Base-by-base conservation (phyloP, 1,140 invertebrate species). In the Apis dorsata region DNA sequence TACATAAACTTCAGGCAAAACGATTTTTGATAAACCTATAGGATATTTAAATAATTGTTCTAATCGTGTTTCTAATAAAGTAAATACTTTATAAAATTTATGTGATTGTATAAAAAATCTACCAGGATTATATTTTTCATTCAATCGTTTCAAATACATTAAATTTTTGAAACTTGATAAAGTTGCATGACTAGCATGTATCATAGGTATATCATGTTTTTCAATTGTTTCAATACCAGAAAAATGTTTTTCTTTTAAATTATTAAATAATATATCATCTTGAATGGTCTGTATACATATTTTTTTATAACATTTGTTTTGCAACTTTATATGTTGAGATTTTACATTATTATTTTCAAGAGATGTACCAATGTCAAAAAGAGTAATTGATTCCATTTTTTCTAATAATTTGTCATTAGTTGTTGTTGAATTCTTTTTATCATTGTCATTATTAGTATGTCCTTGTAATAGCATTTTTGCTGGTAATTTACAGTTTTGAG, bases 21-120 rank as follows among this genome's bases (percentile, higher is more conserved):
- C 57, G 0, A 85, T 78, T 44, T 79, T 85, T 11, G 91, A 86
- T 83, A 93, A 87, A 57, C 86, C 86, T 81, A 92, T 88, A 0
- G 92, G 92, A 86, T 91, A 91, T 65, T 90, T 91, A 69, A 94
- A 93, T 62, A 94, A 87, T 74, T 91, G 88, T 55, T 90, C 65
- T 49, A 93, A 88, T n/a, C 93, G 89, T 34, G 57, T 87, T 85
- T 86, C 91, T 10, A 94, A 86, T 69, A 90, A 51, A 28, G 86
- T 65, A 13, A 93, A 86, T 86, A n/a, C 85, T 51, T 66, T 80
- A 83, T 28, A 89, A 72, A 55, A 77, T 13, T 57, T 69, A 53
- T 73, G 78, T 10, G 49, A 72, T 68, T 28, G 55, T 44, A 17
- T 15, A 49, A 17, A 19, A 70, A 9, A 60, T 34, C 77, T 1